These are phyloP conservation scores for Syrphus vitripennis DNA, from an alignment of 2,888 invertebrate genomes.

Conservation along the genomic window DNA sequence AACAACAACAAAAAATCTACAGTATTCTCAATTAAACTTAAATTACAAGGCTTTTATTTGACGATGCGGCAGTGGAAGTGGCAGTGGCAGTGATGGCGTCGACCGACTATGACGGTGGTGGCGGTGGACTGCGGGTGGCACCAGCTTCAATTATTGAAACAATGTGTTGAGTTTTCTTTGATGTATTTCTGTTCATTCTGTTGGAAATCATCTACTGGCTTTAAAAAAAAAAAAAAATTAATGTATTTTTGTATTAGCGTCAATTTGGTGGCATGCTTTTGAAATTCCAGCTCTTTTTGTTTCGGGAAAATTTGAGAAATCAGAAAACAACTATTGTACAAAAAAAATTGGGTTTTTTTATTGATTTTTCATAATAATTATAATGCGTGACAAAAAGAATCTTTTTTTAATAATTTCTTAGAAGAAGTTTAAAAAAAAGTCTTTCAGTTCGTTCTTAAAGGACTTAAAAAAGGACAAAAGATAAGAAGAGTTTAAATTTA, in stretches of 20 bases:
- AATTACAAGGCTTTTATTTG: constrained; percentile 58
- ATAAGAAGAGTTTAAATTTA: no score
- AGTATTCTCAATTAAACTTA: constrained; percentile 68
- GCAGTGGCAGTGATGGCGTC: neutral
- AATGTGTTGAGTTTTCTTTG: constrained; percentile 62
- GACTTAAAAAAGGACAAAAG: no score
- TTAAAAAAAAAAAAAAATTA: neutral
- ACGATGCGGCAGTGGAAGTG: neutral
- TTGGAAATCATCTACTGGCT: constrained; percentile 42
- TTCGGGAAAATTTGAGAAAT: no score
- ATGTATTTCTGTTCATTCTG: constrained; percentile 45
- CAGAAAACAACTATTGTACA: no score
- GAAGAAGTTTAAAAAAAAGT: no score
- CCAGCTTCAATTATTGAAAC: constrained; percentile 60
- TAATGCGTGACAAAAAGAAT: no score
- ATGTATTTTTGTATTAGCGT: neutral
- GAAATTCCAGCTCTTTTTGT: no score
- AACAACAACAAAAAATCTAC: constrained; percentile 18
- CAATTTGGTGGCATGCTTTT: neutral
- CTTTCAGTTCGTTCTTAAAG: no score
- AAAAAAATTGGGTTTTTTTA: no score
- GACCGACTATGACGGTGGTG: neutral
- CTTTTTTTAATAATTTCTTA: no score
- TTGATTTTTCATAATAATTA: no score
- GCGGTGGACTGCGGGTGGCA: neutral